Base-by-base conservation (phyloP, 2,797 vertebrate genomes). In the Sebastes flavidus region DNA sequence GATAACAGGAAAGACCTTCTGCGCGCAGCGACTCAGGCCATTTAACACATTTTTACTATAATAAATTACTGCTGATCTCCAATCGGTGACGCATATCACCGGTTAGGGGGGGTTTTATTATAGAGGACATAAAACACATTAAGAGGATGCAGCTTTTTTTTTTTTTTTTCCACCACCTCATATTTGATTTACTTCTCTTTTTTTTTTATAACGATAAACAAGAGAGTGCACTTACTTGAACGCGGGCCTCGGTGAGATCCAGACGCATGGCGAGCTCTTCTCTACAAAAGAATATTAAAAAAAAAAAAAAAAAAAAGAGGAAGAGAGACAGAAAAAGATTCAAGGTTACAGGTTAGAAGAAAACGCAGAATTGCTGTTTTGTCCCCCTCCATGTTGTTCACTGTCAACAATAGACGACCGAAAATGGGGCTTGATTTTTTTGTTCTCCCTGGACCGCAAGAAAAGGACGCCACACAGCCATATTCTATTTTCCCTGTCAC, bases 231-330 rank as follows among this genome's bases (percentile, higher is more conserved):
- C 97, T 98, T 96, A 99, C 98, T 96, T 99, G 98, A 49, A 99
- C 98, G 73, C 98, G 96, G 89, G 98, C 98, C 94, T 99, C 98
- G 69, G 98, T 99, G 82, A 99, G 95, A 92, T 99, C 98, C 95
- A 99, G 95, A 75, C 98, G 97, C 98, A 99, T 99, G 29, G 98
- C 98, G 87, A 99, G 96, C 93, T 99, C 98, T 89, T 99, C 98
- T 96, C 98, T 99, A 90, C 66, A 89, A 89, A 95, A 95, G 79
- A 81, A 80, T n/a, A 24, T 75, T 62, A 27, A 12, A 36, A 13
- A 38, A 13, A 59, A 30, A 13, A 20, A 6, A 6, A 22, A 24
- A 30, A 67, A 27, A 10, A 29, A 65, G 42, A 75, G 11, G 34
- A 25, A 78, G 14, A 4, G 25, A 75, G 13, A 67, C 1, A 79